Percentiles rank a stretch among this genome's conserved stretches.
Evolutionary conservation across 2,113 vertebrate genomes (phyloP).

Genomic region (human (Homo sapiens)): DNA sequence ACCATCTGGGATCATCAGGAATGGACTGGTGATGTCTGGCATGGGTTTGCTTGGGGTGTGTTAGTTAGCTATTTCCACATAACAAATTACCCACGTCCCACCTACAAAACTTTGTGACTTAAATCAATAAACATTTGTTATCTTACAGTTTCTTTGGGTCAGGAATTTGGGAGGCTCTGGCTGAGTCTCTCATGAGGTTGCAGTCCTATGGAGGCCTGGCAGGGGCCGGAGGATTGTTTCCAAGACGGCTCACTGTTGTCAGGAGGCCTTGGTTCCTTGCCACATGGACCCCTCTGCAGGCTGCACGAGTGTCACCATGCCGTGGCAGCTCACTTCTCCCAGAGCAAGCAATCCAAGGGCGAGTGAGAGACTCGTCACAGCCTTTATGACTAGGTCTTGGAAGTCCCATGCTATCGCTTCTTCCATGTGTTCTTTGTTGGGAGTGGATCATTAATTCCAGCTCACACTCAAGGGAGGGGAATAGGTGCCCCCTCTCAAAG

Average conservation of each 20-base stretch:
- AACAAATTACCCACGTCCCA: neutral
- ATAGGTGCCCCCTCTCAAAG: neutral
- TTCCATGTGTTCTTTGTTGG: neutral
- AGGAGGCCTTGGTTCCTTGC: neutral
- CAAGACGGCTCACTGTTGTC: neutral
- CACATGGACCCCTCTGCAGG: neutral
- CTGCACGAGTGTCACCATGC: neutral
- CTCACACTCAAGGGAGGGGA: neutral
- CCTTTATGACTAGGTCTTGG: neutral
- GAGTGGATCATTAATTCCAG: neutral
- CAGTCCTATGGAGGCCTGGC: neutral
- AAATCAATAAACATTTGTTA: neutral
- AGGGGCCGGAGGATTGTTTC: neutral
- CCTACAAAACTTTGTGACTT: neutral
- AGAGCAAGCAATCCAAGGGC: neutral
- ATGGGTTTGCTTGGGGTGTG: neutral
- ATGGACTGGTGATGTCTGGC: slow-evolving; percentile 20
- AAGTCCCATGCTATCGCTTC: neutral
- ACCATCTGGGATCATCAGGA: neutral
- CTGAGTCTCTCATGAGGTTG: neutral
- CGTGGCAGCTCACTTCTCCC: neutral
- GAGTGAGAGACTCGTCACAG: neutral
- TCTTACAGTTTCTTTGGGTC: neutral
- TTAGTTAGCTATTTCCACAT: neutral
- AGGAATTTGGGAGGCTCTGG: neutral